A percentile compares a stretch with the other conserved stretches of the same genome.
These are phyloP conservation scores for Euclidia mi DNA, from an alignment of 2,888 invertebrate species.

Conservation along the genomic window DNA sequence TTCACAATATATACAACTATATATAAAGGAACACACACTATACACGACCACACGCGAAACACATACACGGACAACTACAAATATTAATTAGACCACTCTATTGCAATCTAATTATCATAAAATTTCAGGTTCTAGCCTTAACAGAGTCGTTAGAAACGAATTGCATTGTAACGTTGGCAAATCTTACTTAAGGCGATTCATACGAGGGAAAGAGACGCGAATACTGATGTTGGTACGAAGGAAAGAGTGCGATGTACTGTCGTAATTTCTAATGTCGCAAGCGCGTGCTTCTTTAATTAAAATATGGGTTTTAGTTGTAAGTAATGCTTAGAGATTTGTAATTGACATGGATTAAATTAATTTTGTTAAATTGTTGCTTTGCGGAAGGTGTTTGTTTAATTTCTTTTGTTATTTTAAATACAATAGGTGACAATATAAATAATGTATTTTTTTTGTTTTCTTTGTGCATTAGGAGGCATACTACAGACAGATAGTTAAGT, in stretches of 20 bases:
- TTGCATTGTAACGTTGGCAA: conserved; percentile 72
- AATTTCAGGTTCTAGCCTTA: conserved; percentile 88
- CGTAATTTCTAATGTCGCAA: conserved; percentile 75
- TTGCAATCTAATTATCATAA: conserved; percentile 87
- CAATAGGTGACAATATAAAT: not conserved
- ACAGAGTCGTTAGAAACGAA: conserved; percentile 78
- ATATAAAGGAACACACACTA: conserved; percentile 55
- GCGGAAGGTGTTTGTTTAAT: not conserved
- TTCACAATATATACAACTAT: too few relatives aligned
- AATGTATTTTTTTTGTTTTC: too few relatives aligned
- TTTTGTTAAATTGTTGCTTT: conserved; percentile 11
- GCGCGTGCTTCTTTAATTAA: conserved; percentile 67
- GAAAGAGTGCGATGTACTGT: conserved; percentile 62
- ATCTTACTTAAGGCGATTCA: conserved; percentile 70
- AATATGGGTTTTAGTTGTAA: conserved; percentile 58
- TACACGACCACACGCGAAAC: conserved; percentile 81
- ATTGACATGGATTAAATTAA: conserved; percentile 28
- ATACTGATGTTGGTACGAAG: conserved; percentile 7
- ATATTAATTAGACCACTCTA: conserved; percentile 81
- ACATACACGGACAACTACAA: conserved; percentile 78
- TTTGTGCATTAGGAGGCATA: too few relatives aligned
- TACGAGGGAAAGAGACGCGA: conserved; percentile 67
- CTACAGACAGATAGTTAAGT: too few relatives aligned
- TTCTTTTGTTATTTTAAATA: not conserved
- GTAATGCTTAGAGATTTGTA: conserved; percentile 41